A percentile compares a stretch with the other conserved stretches of the same genome.
Conservation (phyloP, 2,888 invertebrate species). For the Rhagonycha lutea region DNA sequence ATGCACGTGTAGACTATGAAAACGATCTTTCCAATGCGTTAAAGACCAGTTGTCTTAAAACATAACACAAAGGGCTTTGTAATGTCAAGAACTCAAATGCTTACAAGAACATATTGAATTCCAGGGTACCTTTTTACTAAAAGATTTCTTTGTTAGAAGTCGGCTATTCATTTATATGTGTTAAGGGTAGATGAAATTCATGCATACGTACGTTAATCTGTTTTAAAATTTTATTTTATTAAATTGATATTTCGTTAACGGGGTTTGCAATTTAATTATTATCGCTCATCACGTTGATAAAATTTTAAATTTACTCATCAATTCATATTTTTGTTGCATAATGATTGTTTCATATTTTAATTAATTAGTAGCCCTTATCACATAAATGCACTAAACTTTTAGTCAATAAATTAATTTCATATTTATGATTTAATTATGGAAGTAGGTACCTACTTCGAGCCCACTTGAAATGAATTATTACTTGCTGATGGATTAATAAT, state of each 20-base stretch:
- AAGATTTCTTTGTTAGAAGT: constrained; percentile 25
- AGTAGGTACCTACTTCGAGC: too few relatives aligned
- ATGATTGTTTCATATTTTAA: too few relatives aligned
- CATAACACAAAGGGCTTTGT: constrained; percentile 26
- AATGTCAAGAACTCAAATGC: constrained; percentile 16
- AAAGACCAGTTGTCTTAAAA: constrained; percentile 18
- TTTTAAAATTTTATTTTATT: background rate
- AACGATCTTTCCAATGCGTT: constrained; percentile 6
- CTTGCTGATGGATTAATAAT: background rate
- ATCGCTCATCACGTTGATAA: too few relatives aligned
- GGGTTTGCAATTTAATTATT: background rate
- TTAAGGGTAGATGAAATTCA: constrained; percentile 8
- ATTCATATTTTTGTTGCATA: too few relatives aligned
- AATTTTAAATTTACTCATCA: too few relatives aligned
- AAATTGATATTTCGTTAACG: too few relatives aligned
- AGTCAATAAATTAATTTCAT: too few relatives aligned
- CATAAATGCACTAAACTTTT: too few relatives aligned
- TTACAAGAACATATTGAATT: constrained; percentile 24
- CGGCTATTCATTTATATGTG: constrained; percentile 16
- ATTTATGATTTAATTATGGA: too few relatives aligned
- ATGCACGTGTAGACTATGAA: constrained; percentile 8
- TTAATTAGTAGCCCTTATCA: too few relatives aligned
- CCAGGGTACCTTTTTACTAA: constrained; percentile 21
- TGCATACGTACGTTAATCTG: background rate
- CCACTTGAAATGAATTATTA: too few relatives aligned